Evolutionary conservation across 2,888 invertebrate genomes (phyloP).

Genomic region (Lasioglossum morio): DNA sequence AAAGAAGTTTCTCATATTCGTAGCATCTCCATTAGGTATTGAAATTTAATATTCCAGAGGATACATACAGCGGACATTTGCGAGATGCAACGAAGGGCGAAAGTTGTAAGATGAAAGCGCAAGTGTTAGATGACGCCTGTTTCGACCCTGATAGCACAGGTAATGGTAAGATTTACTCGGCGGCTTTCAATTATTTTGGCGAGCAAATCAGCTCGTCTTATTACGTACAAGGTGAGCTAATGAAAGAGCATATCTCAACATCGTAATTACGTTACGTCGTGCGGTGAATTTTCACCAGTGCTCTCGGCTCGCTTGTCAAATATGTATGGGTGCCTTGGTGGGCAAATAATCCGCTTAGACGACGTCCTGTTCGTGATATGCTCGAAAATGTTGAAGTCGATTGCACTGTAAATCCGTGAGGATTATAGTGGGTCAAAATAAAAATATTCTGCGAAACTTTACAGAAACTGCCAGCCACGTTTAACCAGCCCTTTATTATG

Average conservation of each 20-base stretch:
- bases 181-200: neutral
- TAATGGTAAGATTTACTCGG: neutral
- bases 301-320: constrained; percentile 20
- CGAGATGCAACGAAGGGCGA: neutral
- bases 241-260: neutral
- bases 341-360: constrained; percentile 5
- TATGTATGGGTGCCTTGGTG: neutral
- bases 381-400: neutral
- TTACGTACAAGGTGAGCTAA: neutral
- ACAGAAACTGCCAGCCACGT: neutral
- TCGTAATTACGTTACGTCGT: constrained; percentile 36
- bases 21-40: neutral
- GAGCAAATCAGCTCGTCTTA: neutral
- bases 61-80: neutral
- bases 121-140: neutral
- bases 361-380: neutral
- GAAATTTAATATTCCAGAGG: neutral
- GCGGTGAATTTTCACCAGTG: constrained; percentile 19
- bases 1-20: neutral
- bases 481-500: neutral
- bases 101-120: neutral
- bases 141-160: neutral
- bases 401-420: neutral
- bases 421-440: neutral
- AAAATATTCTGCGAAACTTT: neutral